Base-by-base conservation (phyloP, 2,888 invertebrate genomes). In the Ditylenchus weischeri region DNA sequence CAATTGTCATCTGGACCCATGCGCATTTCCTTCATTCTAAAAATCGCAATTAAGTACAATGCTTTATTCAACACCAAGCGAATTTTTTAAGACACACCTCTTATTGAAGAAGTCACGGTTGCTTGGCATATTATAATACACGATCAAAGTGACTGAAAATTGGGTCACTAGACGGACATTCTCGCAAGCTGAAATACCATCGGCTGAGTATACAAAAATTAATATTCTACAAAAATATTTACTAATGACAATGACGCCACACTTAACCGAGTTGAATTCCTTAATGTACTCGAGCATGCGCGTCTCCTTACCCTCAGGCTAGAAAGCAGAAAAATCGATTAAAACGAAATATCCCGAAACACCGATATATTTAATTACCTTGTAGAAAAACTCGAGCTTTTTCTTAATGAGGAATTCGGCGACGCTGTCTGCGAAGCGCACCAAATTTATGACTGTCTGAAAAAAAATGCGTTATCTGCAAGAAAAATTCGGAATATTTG, bases 71-170 rank as follows among this genome's bases (percentile, higher is more conserved):
- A 18, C 2, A 29, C 1, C 54, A 54, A 54, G 10, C 5, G 54
- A 7, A 10, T 1, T 43, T 43, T 43, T 10, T 6, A 43, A 15
- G 43, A 6, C 43, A 6, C 15, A 54, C 54, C 54, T 23, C n/a
- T 54, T 54, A 10, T 54, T 54, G n/a, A 54, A 54, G 54, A 54
- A 54, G 29, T 54, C 54, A 13, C 54, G 21, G 54, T 54, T 54
- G 29, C n/a, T 54, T 23, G 54, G 54, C 54, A 54, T 1, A 54
- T 54, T 54, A 18, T 5, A 54, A 18, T 43, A 8, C 11, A 29
- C n/a, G 54, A 54, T 54, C 50, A 50, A 5, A 50, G 50, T 21
- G 5, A 43, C 43, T 43, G 43, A 43, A 6, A 15, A 43, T n/a
- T 13, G 43, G 13, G 43, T 15, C 15, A 54, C 29, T 2, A 54